These are phyloP conservation scores for Xyrauchen texanus DNA, from an alignment of 2,113 vertebrate genomes.

Conservation along the genomic window DNA sequence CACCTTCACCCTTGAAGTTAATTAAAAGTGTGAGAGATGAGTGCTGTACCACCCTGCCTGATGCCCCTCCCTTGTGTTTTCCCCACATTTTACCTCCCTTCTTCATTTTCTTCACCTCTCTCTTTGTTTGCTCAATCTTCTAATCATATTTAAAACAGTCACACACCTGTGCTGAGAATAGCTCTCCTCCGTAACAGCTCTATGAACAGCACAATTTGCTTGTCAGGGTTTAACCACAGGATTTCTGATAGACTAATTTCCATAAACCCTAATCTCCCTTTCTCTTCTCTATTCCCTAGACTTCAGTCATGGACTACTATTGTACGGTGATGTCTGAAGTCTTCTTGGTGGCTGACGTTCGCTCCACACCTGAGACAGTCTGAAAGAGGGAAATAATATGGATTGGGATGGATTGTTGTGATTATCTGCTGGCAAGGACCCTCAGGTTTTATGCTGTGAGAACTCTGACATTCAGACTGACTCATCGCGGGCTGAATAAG, in stretches of 20 bases:
- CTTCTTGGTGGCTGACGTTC: not conserved
- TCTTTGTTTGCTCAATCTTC: conserved; percentile 26
- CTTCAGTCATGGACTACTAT: conserved; percentile 8
- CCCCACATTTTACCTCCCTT: not conserved
- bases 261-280: conserved; percentile 37
- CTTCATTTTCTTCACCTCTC: not conserved
- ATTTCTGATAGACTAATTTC: conserved; percentile 22
- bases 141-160: conserved; percentile 43
- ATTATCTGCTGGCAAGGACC: conserved; percentile 14
- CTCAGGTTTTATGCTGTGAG: conserved; percentile 4
- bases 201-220: conserved; percentile 15
- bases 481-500: not conserved
- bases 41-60: conserved; percentile 33
- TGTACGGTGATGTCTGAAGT: conserved; percentile 22
- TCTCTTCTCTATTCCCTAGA: conserved; percentile 11
- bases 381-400: no score
- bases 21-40: conserved; percentile 72
- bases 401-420: conserved; percentile 22
- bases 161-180: conserved; percentile 20
- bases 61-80: conserved; percentile 3
- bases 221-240: conserved; percentile 10
- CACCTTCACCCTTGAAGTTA: conserved; percentile 77
- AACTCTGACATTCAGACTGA: conserved; percentile 9
- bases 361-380: conserved; percentile 4
- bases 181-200: not conserved